These are phyloP conservation scores for Mesembrinibis cayennensis DNA, from an alignment of 2,113 vertebrate genomes.

Conservation along the genomic window DNA sequence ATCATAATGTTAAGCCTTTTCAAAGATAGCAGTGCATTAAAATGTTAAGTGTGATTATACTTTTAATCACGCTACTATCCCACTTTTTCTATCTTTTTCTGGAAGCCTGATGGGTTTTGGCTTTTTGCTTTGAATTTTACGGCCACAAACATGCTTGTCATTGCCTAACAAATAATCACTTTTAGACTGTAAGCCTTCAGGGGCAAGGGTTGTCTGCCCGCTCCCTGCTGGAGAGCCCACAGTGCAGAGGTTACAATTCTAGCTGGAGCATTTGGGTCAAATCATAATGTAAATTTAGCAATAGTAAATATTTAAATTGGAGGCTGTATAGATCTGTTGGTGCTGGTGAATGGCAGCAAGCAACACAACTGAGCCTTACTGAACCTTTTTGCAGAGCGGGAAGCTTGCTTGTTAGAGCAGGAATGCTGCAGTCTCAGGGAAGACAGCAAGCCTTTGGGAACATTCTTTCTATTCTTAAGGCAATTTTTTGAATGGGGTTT, in stretches of 20 bases:
- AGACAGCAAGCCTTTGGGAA: not conserved
- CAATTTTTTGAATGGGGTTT: not conserved
- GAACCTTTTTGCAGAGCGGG: not conserved
- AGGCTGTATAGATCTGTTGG: not conserved
- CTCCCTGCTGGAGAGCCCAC: not conserved
- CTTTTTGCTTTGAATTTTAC: not conserved
- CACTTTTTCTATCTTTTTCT: not conserved
- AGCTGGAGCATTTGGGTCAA: slow-evolving; percentile 7
- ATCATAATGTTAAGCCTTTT: not conserved
- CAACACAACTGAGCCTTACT: not conserved
- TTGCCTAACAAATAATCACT: slow-evolving; percentile 53
- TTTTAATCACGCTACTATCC: not conserved
- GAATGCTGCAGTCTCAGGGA: not conserved
- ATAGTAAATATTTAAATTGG: slow-evolving; percentile 24
- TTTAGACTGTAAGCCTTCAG: not conserved
- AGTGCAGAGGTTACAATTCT: slow-evolving; percentile 14
- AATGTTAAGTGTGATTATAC: not conserved
- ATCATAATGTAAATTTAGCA: slow-evolving; percentile 19
- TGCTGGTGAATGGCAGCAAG: not conserved
- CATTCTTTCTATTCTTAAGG: not conserved
- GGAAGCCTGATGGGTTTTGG: not conserved
- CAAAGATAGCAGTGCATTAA: not conserved
- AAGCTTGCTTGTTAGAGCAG: not conserved
- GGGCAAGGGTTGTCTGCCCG: slow-evolving; percentile 29
- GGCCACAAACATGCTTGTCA: not conserved